Percentiles rank a stretch among this genome's conserved stretches.
These are phyloP conservation scores for Psilanteris sp. DNA, from an alignment of 1,140 invertebrate species.

Conservation along the genomic window DNA sequence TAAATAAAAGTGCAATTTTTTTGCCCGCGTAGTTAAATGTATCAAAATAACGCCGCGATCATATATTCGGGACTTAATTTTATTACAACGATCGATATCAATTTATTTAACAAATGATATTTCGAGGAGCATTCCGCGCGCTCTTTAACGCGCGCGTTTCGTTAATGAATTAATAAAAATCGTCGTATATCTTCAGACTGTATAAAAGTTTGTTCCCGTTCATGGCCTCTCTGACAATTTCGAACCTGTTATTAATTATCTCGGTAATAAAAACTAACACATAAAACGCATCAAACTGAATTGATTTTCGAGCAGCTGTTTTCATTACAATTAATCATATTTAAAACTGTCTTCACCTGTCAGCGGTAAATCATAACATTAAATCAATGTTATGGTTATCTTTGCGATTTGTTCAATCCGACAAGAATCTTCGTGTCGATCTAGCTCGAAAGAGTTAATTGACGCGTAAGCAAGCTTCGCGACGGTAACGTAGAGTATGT, in stretches of 20 bases:
- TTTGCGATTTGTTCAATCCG: conserved; percentile 43
- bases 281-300: conserved; percentile 17
- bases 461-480: conserved; percentile 49
- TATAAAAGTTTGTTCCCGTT: no score
- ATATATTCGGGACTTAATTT: no score
- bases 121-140: no score
- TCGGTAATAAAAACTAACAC: conserved; percentile 1
- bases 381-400: conserved; percentile 40
- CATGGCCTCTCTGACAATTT: no score
- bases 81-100: no score
- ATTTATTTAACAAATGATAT: no score
- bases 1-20: no score
- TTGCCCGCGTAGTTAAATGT: no score
- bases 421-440: conserved; percentile 55
- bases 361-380: conserved; percentile 23
- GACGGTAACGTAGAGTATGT: conserved; percentile 60
- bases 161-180: no score
- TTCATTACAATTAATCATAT: conserved; percentile 30
- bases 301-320: conserved; percentile 10
- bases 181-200: no score
- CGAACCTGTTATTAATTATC: conserved; percentile 30
- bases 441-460: conserved; percentile 53
- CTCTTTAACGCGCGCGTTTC: no score
- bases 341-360: conserved; percentile 37
- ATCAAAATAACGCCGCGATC: no score